Evolutionary conservation across 1,140 invertebrate genomes (phyloP).

Genomic region (Drosophila serrata): DNA sequence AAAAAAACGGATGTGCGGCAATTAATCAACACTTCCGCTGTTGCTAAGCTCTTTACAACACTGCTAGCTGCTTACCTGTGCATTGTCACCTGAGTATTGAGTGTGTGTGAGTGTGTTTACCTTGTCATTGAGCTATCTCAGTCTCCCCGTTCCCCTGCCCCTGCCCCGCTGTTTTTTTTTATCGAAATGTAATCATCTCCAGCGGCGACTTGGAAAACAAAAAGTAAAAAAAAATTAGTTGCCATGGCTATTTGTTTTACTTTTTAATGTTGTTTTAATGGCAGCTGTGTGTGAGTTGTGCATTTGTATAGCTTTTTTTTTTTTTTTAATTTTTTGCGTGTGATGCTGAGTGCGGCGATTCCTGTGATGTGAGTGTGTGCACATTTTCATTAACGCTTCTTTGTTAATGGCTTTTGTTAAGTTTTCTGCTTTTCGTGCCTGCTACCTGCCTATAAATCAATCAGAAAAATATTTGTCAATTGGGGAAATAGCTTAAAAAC

Average conservation of each 20-base stretch:
- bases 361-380: conserved; percentile 12
- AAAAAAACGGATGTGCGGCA: conserved; percentile 48
- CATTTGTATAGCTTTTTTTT: conserved; percentile 8
- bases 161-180: conserved; percentile 26
- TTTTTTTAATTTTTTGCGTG: conserved; percentile 14
- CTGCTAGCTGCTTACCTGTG: conserved; percentile 36
- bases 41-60: conserved; percentile 51
- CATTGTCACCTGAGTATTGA: conserved; percentile 26
- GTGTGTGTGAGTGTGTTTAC: conserved; percentile 13
- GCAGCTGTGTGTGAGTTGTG: conserved; percentile 50
- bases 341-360: conserved; percentile 23
- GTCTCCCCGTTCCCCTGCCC: background rate
- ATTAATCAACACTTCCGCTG: conserved; percentile 57
- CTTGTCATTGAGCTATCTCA: conserved; percentile 49
- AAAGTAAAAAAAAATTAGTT: conserved; percentile 53
- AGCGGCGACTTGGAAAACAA: conserved; percentile 39
- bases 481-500: background rate
- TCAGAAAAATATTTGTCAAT: conserved; percentile 20
- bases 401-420: conserved; percentile 39
- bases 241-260: conserved; percentile 66
- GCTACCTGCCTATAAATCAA: conserved; percentile 29
- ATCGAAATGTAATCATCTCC: conserved; percentile 61
- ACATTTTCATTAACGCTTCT: conserved; percentile 57
- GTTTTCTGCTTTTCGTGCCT: conserved; percentile 8
- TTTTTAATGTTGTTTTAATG: conserved; percentile 77